Base-by-base conservation (phyloP, 2,888 invertebrate species). In the Melanophora roralis region DNA sequence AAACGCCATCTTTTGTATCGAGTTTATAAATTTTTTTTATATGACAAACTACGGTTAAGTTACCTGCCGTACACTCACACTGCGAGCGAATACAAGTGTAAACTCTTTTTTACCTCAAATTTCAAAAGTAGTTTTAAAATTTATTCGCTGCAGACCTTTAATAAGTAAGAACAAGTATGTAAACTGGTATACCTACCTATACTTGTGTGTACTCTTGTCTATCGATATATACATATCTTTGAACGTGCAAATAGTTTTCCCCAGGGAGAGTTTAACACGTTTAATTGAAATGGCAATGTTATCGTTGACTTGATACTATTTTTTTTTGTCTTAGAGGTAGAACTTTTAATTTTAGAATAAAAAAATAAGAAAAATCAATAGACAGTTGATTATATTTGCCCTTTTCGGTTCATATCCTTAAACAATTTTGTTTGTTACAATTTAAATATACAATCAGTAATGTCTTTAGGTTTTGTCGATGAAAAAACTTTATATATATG, bases 211-310 rank as follows among this genome's bases (percentile, higher is more conserved):
- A 27, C 6, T 27, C 6, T 27, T 27, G 3, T 27, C 27, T 27
- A 27, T 27, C 27, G 27, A 27, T 27, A 27, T 27, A 5, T 27
- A 27, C 27, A 6, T 27, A n/a, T n/a, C n/a, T n/a, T n/a, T n/a
- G n/a, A n/a, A 27, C 4, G 7, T 74, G 21, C 64, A n/a, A 1
- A 16, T 49, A 43, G 57, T 72, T 36, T 38, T 38, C 72, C 62
- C 60, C 72, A 32, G 68, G 68, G 72, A 73, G 51, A 38, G 43
- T 72, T 80, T 72, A 76, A 76, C 51, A 55, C 38, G 68, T 73
- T 80, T 73, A 80, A 80, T 80, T 80, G 80, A 76, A 76, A 76
- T 64, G 55, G 45, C 57, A 72, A 76, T 72, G 76, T 73, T 76
- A 76, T 76, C 19, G 55, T 55, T 62, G 19, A 67, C 32, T 27